These are phyloP conservation scores for Nyctereutes procyonoides DNA, from an alignment of 2,113 vertebrate species.

Conservation along the genomic window DNA sequence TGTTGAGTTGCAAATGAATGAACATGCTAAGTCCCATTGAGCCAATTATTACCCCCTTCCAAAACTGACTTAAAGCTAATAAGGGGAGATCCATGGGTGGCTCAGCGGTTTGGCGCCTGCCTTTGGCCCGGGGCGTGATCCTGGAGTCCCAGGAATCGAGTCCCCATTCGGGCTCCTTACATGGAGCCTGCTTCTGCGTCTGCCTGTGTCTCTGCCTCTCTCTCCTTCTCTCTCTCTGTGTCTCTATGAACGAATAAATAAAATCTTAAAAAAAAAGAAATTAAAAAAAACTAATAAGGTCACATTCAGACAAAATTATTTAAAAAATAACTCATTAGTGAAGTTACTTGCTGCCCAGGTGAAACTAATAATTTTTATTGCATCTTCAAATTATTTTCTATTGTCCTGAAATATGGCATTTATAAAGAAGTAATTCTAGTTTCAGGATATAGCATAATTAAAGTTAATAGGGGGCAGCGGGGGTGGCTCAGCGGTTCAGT, in stretches of 20 bases:
- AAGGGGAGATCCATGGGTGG: background rate
- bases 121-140: too few relatives aligned
- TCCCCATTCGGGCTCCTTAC: too few relatives aligned
- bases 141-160: too few relatives aligned
- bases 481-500: too few relatives aligned
- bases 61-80: background rate
- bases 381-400: background rate
- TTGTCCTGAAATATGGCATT: background rate
- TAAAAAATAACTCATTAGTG: background rate
- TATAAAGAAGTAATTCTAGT: background rate
- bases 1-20: constrained; percentile 20
- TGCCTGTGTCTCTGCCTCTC: too few relatives aligned
- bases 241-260: too few relatives aligned
- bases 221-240: too few relatives aligned
- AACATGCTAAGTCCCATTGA: background rate
- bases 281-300: background rate
- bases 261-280: too few relatives aligned
- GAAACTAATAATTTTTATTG: constrained; percentile 7
- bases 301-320: constrained; percentile 9
- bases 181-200: too few relatives aligned
- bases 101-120: too few relatives aligned
- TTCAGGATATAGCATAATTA: background rate
- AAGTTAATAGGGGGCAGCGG: background rate
- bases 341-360: background rate
- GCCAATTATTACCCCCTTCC: background rate